phyloP scores from a whole-genome alignment of 2,113 vertebrate genomes.

The Nestor notabilis region DNA sequence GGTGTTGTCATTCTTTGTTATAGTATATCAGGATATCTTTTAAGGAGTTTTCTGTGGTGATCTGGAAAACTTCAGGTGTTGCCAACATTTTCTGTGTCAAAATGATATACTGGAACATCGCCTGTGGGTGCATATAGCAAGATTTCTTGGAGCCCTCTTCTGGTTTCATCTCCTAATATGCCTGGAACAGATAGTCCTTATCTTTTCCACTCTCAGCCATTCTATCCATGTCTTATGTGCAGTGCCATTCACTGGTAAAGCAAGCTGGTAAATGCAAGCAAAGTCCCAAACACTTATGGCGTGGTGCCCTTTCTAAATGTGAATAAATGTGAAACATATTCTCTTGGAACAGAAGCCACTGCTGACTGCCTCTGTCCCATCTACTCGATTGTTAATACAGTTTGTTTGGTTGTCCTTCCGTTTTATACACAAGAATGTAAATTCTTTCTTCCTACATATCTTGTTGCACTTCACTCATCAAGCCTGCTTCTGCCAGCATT shows the following conservation, averaged over 20 bases:
- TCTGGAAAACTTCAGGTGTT: not conserved
- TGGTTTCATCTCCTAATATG: conserved; percentile 6
- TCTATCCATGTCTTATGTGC: not conserved
- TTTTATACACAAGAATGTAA: not conserved
- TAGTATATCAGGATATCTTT: not conserved
- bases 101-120: not conserved
- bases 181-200: not conserved
- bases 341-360: not conserved
- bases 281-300: not conserved
- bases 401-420: not conserved
- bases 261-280: not conserved
- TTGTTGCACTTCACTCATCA: not conserved
- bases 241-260: not conserved
- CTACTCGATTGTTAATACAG: not conserved
- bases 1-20: not conserved
- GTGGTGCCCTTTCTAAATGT: not conserved
- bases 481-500: not conserved
- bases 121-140: not conserved
- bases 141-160: not conserved
- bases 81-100: not conserved
- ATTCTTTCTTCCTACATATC: not conserved
- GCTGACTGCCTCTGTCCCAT: not conserved
- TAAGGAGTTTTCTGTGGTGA: not conserved
- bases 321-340: not conserved
- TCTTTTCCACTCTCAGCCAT: not conserved